Conservation (phyloP, 2,797 vertebrate species). For the Bufotes viridis region DNA sequence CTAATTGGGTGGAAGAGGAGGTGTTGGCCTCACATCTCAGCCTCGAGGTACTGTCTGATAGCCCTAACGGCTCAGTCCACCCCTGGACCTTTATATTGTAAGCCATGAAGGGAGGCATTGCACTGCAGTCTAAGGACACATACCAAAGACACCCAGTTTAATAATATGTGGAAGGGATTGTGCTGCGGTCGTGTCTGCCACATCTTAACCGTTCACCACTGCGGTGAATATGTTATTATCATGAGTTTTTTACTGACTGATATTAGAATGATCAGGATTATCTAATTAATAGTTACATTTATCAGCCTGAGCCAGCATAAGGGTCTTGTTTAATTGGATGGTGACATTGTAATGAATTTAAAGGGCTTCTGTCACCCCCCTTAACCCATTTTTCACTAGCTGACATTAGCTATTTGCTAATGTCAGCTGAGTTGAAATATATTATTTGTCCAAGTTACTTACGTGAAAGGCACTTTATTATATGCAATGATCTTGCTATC, state of each 20-base stretch:
- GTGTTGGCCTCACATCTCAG: not conserved
- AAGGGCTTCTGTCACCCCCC: not conserved
- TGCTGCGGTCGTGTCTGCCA: not conserved
- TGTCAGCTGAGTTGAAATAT: too few species aligned
- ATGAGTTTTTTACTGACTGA: not conserved
- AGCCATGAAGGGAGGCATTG: not conserved
- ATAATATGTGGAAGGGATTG: not conserved
- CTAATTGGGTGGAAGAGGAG: not conserved
- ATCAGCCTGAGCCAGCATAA: not conserved
- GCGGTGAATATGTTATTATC: not conserved
- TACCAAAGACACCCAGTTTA: slow-evolving; percentile 2
- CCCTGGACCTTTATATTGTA: not conserved
- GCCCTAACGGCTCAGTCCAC: not conserved
- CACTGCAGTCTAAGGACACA: slow-evolving; percentile 1
- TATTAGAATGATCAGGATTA: not conserved
- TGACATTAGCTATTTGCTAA: too few species aligned
- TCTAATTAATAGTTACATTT: not conserved
- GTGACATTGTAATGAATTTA: not conserved
- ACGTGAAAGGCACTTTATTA: too few species aligned
- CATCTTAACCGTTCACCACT: not conserved
- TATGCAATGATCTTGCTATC: too few species aligned
- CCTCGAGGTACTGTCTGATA: not conserved
- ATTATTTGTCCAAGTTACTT: too few species aligned
- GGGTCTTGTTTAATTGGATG: not conserved
- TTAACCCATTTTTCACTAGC: too few species aligned